Base-by-base conservation (phyloP, 2,797 vertebrate genomes). In the Poecilia gillii region DNA sequence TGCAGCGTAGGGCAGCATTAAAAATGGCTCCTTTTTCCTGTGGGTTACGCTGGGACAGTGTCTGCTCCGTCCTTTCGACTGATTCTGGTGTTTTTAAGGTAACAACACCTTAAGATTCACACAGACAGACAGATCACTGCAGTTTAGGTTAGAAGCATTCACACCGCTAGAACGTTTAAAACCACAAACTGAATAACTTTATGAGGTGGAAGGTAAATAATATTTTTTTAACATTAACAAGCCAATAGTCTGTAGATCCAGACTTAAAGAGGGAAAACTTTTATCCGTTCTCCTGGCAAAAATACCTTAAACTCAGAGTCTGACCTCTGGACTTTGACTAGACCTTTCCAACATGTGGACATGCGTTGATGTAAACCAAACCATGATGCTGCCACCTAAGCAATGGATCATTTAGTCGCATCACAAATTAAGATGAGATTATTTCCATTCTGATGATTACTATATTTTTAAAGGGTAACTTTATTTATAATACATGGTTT, bases 1-100 rank as follows among this genome's bases (percentile, higher is more conserved):
- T 33, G 13, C 79, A 62, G 79, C 79, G 3, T 64, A 64, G 84
- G 62, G 1, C 84, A 70, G 62, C n/a, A 57, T 84, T 91, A 88
- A 80, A 89, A 94, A 93, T 93, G 90, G 85, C 84, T 85, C 83
- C 79, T 46, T 75, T 85, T 91, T 91, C 91, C 90, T 88, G 85
- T 76, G 81, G 36, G 81, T 18, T 76, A 28, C 23, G 45, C 73
- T 76, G 73, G 53, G 46, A 73, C 72, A 84, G 71, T 78, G 88
- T 78, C 23, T n/a, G 83, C 74, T 80, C 79, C 1, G 31, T 62
- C 20, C 46, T 28, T 8, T 82, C 49, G 78, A 70, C 49, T 70
- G 55, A 83, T 49, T 70, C 72, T 53, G 59, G 4, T 74, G 36
- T 79, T 20, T 46, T 13, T 72, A 51, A 47, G 46, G 64, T 41